A percentile compares a stretch with the other conserved stretches of the same genome.
Evolutionary conservation across 2,888 invertebrate species (phyloP).

Genomic region (Drosophila barbarae): DNA sequence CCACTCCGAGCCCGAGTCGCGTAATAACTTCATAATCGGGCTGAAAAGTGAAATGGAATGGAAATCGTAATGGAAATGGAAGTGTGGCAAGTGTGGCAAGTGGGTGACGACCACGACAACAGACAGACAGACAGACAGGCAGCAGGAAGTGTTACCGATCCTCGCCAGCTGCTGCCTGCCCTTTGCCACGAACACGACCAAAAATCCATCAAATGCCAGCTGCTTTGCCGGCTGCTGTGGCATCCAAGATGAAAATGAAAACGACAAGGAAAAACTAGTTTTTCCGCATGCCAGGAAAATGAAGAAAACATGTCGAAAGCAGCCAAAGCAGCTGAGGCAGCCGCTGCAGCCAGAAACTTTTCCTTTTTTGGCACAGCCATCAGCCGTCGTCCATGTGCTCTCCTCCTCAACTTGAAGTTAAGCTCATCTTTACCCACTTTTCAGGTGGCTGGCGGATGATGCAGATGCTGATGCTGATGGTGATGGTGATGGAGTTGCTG

Average conservation of each 20-base stretch:
- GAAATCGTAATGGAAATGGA: conserved; percentile 29
- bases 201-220: conserved; percentile 52
- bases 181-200: conserved; percentile 11
- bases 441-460: conserved; percentile 1
- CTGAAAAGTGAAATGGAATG: conserved; percentile 59
- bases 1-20: neutral
- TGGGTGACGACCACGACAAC: conserved; percentile 46
- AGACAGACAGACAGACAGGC: neutral
- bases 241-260: conserved; percentile 49
- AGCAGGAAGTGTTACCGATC: conserved; percentile 23
- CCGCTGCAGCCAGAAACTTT: conserved; percentile 56
- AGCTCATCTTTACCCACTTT: conserved; percentile 78
- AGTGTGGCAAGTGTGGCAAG: conserved; percentile 32
- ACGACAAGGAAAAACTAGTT: conserved; percentile 69
- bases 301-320: conserved; percentile 40
- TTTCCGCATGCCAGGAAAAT: conserved; percentile 75
- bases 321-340: conserved; percentile 1
- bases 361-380: conserved; percentile 62
- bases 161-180: conserved; percentile 23
- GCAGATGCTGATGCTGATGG: neutral
- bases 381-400: neutral
- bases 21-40: conserved; percentile 66
- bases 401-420: conserved; percentile 41
- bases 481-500: conserved; percentile 7
- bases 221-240: conserved; percentile 37